These are phyloP conservation scores for Linyphia triangularis DNA, from an alignment of 2,888 invertebrate species.

Conservation along the genomic window DNA sequence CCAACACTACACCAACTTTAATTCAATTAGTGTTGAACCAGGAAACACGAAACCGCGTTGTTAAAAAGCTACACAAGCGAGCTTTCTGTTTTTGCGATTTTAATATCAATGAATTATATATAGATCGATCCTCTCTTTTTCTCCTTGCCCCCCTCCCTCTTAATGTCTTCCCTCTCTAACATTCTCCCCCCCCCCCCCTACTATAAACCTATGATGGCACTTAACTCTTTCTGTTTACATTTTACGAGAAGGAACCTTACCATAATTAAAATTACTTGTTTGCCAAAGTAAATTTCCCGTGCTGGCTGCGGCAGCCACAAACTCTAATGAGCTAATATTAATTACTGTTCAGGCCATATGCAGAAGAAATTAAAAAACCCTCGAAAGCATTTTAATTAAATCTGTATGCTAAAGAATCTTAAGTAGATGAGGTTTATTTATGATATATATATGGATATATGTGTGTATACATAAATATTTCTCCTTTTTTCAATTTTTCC, in stretches of 20 bases:
- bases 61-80: slow-evolving; percentile 65
- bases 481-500: slow-evolving; percentile 58
- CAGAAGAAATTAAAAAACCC: slow-evolving; percentile 74
- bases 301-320: slow-evolving; percentile 71
- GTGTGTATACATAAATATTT: slow-evolving; percentile 53
- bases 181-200: slow-evolving; percentile 27
- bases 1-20: slow-evolving; percentile 73
- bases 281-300: slow-evolving; percentile 75
- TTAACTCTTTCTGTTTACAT: slow-evolving; percentile 75
- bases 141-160: background rate
- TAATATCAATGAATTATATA: slow-evolving; percentile 75
- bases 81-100: slow-evolving; percentile 72
- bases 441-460: slow-evolving; percentile 72
- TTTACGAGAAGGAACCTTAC: slow-evolving; percentile 69
- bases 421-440: slow-evolving; percentile 75
- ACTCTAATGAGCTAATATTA: slow-evolving; percentile 75
- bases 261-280: slow-evolving; percentile 75
- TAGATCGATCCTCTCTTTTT: slow-evolving; percentile 56
- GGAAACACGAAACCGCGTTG: slow-evolving; percentile 59
- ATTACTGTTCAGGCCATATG: slow-evolving; percentile 74
- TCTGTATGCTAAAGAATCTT: slow-evolving; percentile 75
- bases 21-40: slow-evolving; percentile 72
- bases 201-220: slow-evolving; percentile 72
- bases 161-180: slow-evolving; percentile 2
- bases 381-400: slow-evolving; percentile 74